Percentiles rank a stretch among this genome's conserved stretches.
Conservation (phyloP, 2,113 vertebrate genomes). For the Puffinus mauretanicus region DNA sequence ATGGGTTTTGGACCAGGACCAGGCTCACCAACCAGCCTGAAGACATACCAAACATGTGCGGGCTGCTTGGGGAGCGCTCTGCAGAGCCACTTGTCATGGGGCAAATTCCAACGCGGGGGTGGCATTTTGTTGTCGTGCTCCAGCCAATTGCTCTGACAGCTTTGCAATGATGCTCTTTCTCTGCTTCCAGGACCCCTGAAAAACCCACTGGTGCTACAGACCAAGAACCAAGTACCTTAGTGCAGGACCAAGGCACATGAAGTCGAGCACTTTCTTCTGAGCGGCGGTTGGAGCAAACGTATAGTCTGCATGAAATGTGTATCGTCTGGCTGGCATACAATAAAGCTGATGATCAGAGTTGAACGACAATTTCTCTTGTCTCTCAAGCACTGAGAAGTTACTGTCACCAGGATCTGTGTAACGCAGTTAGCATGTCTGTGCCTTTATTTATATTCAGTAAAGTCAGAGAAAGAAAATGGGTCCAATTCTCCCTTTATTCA, state of each 20-base stretch:
- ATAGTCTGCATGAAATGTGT: conserved; percentile 67
- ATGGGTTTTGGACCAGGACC: background rate
- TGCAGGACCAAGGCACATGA: background rate
- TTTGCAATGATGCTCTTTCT: conserved; percentile 52
- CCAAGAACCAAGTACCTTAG: conserved; percentile 55
- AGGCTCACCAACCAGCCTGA: background rate
- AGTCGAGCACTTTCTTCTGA: background rate
- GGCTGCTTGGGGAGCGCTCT: background rate
- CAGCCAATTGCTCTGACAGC: background rate
- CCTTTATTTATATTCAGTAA: conserved; percentile 31
- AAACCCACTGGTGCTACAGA: conserved; percentile 63
- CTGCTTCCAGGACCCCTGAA: conserved; percentile 61
- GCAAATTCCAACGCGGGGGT: background rate
- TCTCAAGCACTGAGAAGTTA: background rate
- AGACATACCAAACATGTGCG: background rate
- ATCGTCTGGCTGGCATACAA: conserved; percentile 52
- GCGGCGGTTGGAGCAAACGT: conserved; percentile 13
- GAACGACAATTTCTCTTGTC: background rate
- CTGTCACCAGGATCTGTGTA: background rate
- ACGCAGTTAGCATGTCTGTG: conserved; percentile 3
- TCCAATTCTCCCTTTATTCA: background rate
- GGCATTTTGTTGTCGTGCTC: background rate
- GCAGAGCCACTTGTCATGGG: background rate
- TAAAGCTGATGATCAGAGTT: conserved; percentile 62
- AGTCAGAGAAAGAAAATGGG: background rate